These are phyloP conservation scores for Haplotaxodon microlepis DNA, from an alignment of 2,113 vertebrate species.

Conservation along the genomic window DNA sequence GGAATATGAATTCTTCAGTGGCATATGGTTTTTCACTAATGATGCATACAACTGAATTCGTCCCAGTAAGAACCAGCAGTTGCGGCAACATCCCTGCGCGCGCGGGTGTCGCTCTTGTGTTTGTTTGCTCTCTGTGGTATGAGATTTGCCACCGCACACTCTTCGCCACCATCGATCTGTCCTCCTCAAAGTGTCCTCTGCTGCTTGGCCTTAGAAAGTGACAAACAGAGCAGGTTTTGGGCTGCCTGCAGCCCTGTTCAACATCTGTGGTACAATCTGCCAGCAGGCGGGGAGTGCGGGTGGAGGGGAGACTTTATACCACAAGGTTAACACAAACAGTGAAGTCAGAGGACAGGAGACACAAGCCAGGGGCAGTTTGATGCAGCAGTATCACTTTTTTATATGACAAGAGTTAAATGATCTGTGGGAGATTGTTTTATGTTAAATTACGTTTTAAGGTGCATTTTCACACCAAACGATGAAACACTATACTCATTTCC, in stretches of 20 bases:
- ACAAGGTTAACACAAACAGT: conserved; percentile 29
- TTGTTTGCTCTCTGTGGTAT: neutral
- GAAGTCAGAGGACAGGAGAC: neutral
- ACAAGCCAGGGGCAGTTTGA: neutral
- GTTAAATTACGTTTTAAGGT: neutral
- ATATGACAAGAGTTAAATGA: neutral
- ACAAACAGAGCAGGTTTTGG: neutral
- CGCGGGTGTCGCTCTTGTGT: neutral
- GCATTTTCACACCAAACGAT: neutral
- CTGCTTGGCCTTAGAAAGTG: conserved; percentile 28
- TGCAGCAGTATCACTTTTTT: neutral
- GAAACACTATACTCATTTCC: neutral
- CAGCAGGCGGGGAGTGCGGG: neutral
- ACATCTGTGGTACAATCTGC: conserved; percentile 54
- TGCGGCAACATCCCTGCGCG: neutral
- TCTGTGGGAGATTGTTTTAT: neutral
- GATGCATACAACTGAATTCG: neutral
- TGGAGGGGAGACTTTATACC: neutral
- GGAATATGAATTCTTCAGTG: neutral
- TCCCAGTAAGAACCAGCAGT: neutral
- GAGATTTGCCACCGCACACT: neutral
- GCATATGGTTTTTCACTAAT: neutral
- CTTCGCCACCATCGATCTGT: neutral
- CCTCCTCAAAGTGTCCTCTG: conserved; percentile 18
- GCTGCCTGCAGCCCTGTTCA: neutral